Percentiles rank a stretch among this genome's conserved stretches.
These are phyloP conservation scores for Ictalurus punctatus DNA, from an alignment of 2,113 vertebrate genomes.

Conservation along the genomic window DNA sequence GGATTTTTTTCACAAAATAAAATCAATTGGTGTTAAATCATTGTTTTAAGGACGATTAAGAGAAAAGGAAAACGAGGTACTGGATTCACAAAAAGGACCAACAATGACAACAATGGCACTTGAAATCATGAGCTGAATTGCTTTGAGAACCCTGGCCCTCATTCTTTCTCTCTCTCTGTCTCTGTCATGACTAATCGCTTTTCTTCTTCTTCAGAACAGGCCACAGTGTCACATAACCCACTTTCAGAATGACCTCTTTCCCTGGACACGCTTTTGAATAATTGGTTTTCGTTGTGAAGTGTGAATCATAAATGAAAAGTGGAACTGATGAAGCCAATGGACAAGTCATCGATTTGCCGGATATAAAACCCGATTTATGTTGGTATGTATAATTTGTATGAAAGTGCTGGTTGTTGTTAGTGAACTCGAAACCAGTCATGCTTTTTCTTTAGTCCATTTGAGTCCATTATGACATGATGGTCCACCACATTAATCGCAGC, in stretches of 20 bases:
- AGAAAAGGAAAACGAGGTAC: neutral
- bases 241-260: neutral
- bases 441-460: neutral
- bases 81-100: neutral
- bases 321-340: neutral
- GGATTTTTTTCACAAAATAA: neutral
- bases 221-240: neutral
- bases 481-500: neutral
- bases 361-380: neutral
- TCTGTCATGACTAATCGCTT: neutral
- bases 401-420: neutral
- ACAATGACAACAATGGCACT: neutral
- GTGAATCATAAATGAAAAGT: neutral
- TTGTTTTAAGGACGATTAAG: constrained; percentile 10
- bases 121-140: neutral
- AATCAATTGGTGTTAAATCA: constrained; percentile 1
- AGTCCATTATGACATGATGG: neutral
- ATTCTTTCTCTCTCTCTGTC: neutral
- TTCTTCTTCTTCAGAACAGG: neutral
- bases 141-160: neutral
- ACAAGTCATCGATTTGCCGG: neutral
- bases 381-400: neutral
- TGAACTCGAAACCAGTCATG: neutral
- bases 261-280: neutral
- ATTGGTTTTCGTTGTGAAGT: neutral